phyloP scores from a whole-genome alignment of 2,888 invertebrate species.

The Luperina nickerlii region DNA sequence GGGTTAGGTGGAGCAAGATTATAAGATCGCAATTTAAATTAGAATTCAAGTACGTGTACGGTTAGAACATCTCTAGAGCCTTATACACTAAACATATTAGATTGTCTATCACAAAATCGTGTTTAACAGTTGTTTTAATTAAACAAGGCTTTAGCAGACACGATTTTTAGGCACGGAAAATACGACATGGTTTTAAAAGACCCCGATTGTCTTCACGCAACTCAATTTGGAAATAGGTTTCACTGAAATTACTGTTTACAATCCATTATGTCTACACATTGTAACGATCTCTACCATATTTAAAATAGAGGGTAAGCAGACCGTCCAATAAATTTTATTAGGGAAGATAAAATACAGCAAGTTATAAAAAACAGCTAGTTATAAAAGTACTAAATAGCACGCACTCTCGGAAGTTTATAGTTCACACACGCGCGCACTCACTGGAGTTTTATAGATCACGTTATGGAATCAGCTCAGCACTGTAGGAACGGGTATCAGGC shows the following conservation, averaged over 20 bases:
- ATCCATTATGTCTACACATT: slow-evolving; percentile 1
- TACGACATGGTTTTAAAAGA: slow-evolving; percentile 19
- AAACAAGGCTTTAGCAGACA: slow-evolving; percentile 37
- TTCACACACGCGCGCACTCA: too few relatives aligned
- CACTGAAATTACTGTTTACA: slow-evolving; percentile 2
- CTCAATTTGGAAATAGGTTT: neutral
- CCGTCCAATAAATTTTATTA: too few relatives aligned
- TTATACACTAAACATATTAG: neutral
- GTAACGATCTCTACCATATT: too few relatives aligned
- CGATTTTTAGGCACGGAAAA: slow-evolving; percentile 30
- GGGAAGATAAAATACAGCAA: too few relatives aligned
- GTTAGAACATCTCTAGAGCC: slow-evolving; percentile 7
- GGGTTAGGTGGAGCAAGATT: slow-evolving; percentile 31
- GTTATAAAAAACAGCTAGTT: too few relatives aligned
- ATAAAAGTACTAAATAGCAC: too few relatives aligned
- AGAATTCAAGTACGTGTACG: slow-evolving; percentile 26
- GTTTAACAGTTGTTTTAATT: slow-evolving; percentile 29
- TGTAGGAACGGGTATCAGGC: too few relatives aligned
- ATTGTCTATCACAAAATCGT: slow-evolving; percentile 18
- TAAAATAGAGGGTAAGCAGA: too few relatives aligned
- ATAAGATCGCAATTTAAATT: slow-evolving; percentile 41
- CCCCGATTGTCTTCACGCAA: slow-evolving; percentile 28
- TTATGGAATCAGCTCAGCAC: too few relatives aligned
- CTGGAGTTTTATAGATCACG: too few relatives aligned
- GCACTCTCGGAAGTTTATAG: too few relatives aligned